phyloP scores from a whole-genome alignment of 2,888 invertebrate species.

The Lepeophtheirus nordmannii region DNA sequence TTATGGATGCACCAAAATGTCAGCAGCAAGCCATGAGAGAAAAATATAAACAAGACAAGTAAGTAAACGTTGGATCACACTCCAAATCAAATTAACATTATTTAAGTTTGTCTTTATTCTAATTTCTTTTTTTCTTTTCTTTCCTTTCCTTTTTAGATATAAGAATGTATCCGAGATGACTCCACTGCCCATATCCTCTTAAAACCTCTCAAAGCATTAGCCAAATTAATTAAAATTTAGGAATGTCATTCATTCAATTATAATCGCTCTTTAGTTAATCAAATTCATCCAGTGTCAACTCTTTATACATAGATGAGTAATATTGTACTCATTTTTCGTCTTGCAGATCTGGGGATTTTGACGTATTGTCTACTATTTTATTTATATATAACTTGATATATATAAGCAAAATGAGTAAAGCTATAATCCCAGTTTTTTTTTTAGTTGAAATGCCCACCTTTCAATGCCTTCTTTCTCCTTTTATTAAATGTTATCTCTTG shows the following conservation, averaged over 20 bases:
- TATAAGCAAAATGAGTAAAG: constrained; percentile 1
- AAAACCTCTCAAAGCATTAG: background rate
- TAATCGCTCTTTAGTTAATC: constrained; percentile 1
- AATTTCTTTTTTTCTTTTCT: background rate
- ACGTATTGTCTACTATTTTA: background rate
- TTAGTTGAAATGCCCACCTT: constrained; percentile 8
- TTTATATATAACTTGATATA: background rate
- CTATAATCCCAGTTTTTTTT: background rate
- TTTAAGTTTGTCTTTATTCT: too few species aligned
- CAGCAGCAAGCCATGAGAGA: constrained; percentile 72
- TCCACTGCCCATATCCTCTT: background rate
- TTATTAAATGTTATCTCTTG: constrained; percentile 3
- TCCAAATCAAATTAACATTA: too few species aligned
- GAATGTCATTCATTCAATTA: background rate
- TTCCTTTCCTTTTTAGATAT: background rate
- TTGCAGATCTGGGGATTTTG: background rate
- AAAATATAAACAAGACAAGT: constrained; percentile 54
- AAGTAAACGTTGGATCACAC: background rate
- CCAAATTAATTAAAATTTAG: background rate
- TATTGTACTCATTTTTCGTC: too few species aligned
- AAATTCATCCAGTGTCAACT: constrained; percentile 6
- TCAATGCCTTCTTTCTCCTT: constrained; percentile 4
- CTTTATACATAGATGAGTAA: background rate
- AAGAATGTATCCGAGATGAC: background rate
- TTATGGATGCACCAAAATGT: constrained; percentile 47